Evolutionary conservation across 1,140 invertebrate genomes (phyloP).

Genomic region (Lycorma delicatula): DNA sequence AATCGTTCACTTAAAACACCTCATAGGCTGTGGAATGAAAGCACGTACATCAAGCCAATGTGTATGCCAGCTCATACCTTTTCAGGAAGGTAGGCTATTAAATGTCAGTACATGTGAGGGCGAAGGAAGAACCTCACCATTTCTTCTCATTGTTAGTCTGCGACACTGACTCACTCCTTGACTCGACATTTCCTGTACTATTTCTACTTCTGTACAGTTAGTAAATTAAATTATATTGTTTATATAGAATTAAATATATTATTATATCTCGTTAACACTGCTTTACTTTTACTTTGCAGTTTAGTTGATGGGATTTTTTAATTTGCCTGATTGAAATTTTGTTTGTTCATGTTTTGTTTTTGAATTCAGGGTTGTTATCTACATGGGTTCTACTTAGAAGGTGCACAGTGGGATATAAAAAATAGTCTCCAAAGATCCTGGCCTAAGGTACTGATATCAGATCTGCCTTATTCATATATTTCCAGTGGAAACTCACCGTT

Average conservation of each 20-base stretch:
- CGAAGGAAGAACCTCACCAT: no score
- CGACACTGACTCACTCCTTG: no score
- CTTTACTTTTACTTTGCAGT: slow-evolving; percentile 81
- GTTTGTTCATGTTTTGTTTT: slow-evolving; percentile 59
- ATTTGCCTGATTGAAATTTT: slow-evolving; percentile 63
- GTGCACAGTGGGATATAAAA: slow-evolving; percentile 74
- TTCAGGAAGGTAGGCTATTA: no score
- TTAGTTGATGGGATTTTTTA: slow-evolving; percentile 75
- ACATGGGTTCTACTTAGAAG: slow-evolving; percentile 81
- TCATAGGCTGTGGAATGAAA: no score
- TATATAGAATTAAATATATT: slow-evolving; percentile 63
- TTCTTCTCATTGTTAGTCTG: no score
- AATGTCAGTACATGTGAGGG: no score
- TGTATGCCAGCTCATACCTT: no score
- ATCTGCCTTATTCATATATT: slow-evolving; percentile 73
- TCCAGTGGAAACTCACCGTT: slow-evolving; percentile 72
- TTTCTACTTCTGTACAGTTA: no score
- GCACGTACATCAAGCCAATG: no score
- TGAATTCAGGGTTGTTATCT: slow-evolving; percentile 82
- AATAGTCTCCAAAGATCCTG: slow-evolving; percentile 61
- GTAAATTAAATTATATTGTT: slow-evolving; percentile 55
- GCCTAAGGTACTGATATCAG: slow-evolving; percentile 77
- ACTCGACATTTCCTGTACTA: no score
- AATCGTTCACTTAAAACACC: no score
- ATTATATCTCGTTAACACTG: slow-evolving; percentile 80